Evolutionary conservation across 2,113 vertebrate species (phyloP), one percentile per base, ranked within the genome.

Genomic region (Centropus bengalensis): DNA sequence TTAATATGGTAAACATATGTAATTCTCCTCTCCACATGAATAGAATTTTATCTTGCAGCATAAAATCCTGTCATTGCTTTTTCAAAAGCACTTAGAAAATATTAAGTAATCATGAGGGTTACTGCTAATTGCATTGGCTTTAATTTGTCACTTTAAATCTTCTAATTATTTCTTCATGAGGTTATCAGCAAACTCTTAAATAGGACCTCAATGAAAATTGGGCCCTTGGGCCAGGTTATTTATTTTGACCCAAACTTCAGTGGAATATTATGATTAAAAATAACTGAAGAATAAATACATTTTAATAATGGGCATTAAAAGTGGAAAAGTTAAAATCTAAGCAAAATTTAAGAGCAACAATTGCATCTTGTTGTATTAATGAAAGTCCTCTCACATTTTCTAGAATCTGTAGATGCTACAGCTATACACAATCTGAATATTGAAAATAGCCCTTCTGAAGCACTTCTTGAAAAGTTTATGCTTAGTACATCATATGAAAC

Each of bases 81-180:
- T 83, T 90, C 56, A 13, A 89, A 96, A 96, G 81, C 81, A 87
- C 94, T 95, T 93, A 92, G 94, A 96, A 94, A 97, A 86, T 97
- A 94, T 91, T 95, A 94, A 96, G 80, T 89, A 97, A 97, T 97
- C 96, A 92, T 93, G 94, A 94, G 89, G 85, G 94, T 89, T 96
- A 97, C 95, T 97, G 86, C 95, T 97, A 82, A 97, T 97, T 95
- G 93, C 91, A 94, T 86, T 75, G 91, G 73, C 69, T 96, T 93
- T 92, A 96, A 95, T 96, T 97, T 97, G 79, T 94, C 71, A 86
- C 89, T 97, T 96, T 89, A 96, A 97, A 96, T 97, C 89, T 97
- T 95, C 79, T 92, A 95, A 97, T 94, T 92, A 96, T 96, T 98
- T 97, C 94, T 93, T 97, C 71, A 42, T 96, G 85, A 95, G 86